phyloP scores from a whole-genome alignment of 2,888 invertebrate species.

The Auanema freiburgensis region DNA sequence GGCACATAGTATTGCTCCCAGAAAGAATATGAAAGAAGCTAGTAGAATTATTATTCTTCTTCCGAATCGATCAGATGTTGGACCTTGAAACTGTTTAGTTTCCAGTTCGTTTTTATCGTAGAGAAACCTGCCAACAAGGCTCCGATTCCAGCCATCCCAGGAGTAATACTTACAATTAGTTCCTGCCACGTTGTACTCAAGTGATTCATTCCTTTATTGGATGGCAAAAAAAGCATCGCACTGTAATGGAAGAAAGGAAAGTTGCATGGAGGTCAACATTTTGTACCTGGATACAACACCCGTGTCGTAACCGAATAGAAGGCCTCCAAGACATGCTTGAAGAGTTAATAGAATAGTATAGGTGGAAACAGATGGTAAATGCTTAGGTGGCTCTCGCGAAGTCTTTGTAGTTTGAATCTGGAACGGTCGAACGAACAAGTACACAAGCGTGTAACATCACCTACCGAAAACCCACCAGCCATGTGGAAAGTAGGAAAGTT shows the following conservation, averaged over 20 bases:
- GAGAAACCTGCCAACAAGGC: slow-evolving; percentile 63
- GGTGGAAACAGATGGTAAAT: background rate
- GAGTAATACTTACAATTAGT: slow-evolving; percentile 55
- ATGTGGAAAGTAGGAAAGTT: too few species aligned
- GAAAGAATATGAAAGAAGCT: slow-evolving; percentile 68
- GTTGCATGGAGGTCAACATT: background rate
- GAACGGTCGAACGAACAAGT: too few species aligned
- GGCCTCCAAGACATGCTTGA: slow-evolving; percentile 56
- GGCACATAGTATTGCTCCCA: slow-evolving; percentile 67
- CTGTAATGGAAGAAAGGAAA: slow-evolving; percentile 48
- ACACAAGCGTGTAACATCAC: too few species aligned
- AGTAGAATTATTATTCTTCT: slow-evolving; percentile 68
- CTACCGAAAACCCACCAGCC: too few species aligned
- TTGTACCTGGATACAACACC: slow-evolving; percentile 68
- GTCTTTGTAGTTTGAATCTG: too few species aligned
- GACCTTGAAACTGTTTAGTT: slow-evolving; percentile 57
- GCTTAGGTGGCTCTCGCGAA: too few species aligned
- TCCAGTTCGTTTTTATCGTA: background rate
- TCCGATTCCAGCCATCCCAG: slow-evolving; percentile 50
- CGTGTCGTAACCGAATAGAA: slow-evolving; percentile 72
- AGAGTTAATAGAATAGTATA: slow-evolving; percentile 32
- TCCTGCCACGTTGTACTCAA: slow-evolving; percentile 55
- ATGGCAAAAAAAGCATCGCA: slow-evolving; percentile 57
- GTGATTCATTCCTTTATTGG: slow-evolving; percentile 42
- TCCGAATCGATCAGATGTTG: slow-evolving; percentile 68